Evolutionary conservation across 2,888 invertebrate genomes (phyloP).

Genomic region (Taenaris catops): DNA sequence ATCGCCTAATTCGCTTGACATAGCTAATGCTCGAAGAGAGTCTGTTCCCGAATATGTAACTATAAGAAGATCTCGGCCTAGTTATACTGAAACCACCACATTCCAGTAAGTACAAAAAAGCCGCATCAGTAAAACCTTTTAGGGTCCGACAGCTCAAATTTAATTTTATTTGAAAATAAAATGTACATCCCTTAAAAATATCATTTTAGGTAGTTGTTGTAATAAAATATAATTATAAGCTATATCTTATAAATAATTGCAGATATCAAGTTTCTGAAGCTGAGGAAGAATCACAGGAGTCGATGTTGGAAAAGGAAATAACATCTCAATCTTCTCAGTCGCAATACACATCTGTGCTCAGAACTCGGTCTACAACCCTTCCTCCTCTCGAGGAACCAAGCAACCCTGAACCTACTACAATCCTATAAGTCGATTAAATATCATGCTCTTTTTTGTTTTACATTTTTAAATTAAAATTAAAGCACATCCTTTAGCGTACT

Average conservation of each 20-base stretch:
- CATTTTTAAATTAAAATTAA: no score
- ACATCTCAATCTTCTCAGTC: conserved; percentile 54
- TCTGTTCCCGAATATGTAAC: conserved; percentile 83
- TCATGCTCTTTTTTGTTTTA: no score
- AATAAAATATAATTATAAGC: no score
- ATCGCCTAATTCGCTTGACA: conserved; percentile 42
- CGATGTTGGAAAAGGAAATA: conserved; percentile 61
- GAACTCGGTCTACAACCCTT: conserved; percentile 52
- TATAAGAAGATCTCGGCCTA: conserved; percentile 80
- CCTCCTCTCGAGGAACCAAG: conserved; percentile 35
- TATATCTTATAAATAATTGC: no score
- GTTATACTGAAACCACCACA: conserved; percentile 62
- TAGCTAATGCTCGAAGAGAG: conserved; percentile 47
- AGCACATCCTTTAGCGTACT: no score
- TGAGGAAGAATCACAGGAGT: conserved; percentile 51
- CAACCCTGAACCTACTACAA: conserved; percentile 58
- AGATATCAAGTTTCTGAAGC: conserved; percentile 51
- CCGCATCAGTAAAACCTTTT: no score
- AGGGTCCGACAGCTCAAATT: no score
- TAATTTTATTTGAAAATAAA: no score
- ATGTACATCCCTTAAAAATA: no score
- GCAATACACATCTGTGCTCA: conserved; percentile 59
- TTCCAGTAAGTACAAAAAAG: conserved; percentile 58
- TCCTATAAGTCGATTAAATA: conserved; percentile 66
- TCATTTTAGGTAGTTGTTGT: no score